Base-by-base conservation (phyloP, 2,888 invertebrate genomes). In the Standfussiana lucernea region DNA sequence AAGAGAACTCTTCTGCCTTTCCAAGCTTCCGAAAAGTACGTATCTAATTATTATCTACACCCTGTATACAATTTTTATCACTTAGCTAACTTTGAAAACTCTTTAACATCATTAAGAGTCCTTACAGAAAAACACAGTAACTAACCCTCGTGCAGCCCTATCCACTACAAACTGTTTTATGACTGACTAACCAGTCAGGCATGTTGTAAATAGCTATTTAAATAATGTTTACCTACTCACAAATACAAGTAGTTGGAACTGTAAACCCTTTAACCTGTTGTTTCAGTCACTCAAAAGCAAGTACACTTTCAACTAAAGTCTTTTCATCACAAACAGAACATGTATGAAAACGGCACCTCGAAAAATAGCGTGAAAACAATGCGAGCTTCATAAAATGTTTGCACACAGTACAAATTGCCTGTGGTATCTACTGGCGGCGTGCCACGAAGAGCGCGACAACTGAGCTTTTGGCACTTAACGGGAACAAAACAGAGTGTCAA, bases 311-410 rank as follows among this genome's bases (percentile, higher is more conserved):
- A 77, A 32, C 42, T 5, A 42, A 47, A 73, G 37, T 32, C 56
- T 21, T 35, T 45, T 15, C 45, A 61, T 40, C 53, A 47, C 50
- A 56, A 59, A 73, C 59, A 66, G 24, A 45, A 40, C 59, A 47
- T 53, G 62, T 18, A 71, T 67, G 78, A 86, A 71, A 86, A 62
- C 77, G 72, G 74, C 65, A 83, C 79, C 73, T 73, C 61, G 47
- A 71, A 86, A 83, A 86, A 78, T 50, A 67, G 66, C 72, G n/a
- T 13, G 72, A 75, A 79, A 75, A 79, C 69, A 70, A 59, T 61
- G 72, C 61, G 65, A 71, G 80, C 75, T 75, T 79, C 69, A 75
- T 77, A 86, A 84, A 84, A 86, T 86, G 86, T 79, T 84, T 83
- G 75, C 79, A 67, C 71, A 79, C 50, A 35, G 79, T 70, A 83